These are phyloP conservation scores for Leucopternis melanops DNA, from an alignment of 2,113 vertebrate genomes.

Conservation along the genomic window DNA sequence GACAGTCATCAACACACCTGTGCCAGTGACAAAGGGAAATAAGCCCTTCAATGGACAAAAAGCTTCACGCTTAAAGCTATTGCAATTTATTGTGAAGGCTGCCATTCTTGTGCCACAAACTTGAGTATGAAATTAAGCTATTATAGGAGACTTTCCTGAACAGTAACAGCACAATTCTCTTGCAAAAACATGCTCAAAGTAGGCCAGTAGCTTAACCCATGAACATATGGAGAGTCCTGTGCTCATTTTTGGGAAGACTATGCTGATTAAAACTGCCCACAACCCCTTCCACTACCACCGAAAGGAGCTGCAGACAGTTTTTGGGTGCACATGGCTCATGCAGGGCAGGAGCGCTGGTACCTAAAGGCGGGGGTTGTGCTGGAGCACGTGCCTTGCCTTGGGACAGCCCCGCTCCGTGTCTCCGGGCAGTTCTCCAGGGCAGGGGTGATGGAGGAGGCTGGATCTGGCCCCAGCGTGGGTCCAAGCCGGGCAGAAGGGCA, in stretches of 20 bases:
- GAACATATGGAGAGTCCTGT: not conserved
- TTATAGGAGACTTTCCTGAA: not conserved
- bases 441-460: not conserved
- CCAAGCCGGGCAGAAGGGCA: fast-evolving
- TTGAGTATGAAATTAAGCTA: not conserved
- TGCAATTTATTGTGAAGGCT: not conserved
- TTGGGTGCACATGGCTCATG: not conserved
- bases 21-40: not conserved
- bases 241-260: not conserved
- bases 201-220: not conserved
- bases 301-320: not conserved
- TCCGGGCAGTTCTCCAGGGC: not conserved
- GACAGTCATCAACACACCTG: not conserved
- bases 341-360: fast-evolving
- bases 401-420: not conserved
- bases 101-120: not conserved
- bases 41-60: not conserved
- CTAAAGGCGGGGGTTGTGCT: not conserved
- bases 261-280: not conserved
- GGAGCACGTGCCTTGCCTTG: not conserved
- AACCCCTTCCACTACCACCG: not conserved
- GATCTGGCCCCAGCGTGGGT: fast-evolving
- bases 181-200: not conserved
- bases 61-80: not conserved
- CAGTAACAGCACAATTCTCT: not conserved